Percentiles rank a stretch among this genome's conserved stretches.
phyloP scores from a whole-genome alignment of 2,888 invertebrate genomes.

The Sepiola atlantica region DNA sequence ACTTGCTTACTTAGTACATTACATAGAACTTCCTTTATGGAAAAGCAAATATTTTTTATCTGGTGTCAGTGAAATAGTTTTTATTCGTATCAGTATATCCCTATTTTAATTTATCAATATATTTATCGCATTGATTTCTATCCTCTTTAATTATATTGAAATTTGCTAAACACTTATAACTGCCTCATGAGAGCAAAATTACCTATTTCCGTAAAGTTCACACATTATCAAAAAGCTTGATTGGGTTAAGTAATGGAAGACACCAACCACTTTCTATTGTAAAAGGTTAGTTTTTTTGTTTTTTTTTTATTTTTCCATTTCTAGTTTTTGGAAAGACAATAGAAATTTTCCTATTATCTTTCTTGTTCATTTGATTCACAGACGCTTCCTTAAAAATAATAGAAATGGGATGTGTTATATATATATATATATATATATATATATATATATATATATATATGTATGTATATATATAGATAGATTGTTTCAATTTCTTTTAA shows the following conservation, averaged over 20 bases:
- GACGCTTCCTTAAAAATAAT: constrained; percentile 39
- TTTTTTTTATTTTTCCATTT: background rate
- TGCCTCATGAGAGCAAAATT: background rate
- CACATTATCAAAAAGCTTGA: constrained; percentile 32
- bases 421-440: no score
- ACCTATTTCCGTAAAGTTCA: background rate
- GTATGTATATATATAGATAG: no score
- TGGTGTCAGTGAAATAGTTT: background rate
- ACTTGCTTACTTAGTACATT: background rate
- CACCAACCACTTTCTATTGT: constrained; percentile 36
- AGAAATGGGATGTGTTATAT: constrained; percentile 38
- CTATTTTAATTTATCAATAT: constrained; percentile 24
- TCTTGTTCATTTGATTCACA: constrained; percentile 42
- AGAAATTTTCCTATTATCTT: constrained; percentile 36
- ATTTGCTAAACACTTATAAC: background rate
- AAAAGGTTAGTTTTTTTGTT: constrained; percentile 3
- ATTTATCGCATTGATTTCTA: background rate
- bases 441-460: no score
- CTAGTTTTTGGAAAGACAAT: constrained; percentile 39
- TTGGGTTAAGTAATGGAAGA: background rate
- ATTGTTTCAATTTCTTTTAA: constrained; percentile 36
- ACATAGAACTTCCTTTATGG: background rate
- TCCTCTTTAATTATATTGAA: background rate
- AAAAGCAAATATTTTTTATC: background rate
- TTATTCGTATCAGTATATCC: background rate